phyloP scores from a whole-genome alignment of 2,797 vertebrate species.

The Odontamblyopus lacepedii region DNA sequence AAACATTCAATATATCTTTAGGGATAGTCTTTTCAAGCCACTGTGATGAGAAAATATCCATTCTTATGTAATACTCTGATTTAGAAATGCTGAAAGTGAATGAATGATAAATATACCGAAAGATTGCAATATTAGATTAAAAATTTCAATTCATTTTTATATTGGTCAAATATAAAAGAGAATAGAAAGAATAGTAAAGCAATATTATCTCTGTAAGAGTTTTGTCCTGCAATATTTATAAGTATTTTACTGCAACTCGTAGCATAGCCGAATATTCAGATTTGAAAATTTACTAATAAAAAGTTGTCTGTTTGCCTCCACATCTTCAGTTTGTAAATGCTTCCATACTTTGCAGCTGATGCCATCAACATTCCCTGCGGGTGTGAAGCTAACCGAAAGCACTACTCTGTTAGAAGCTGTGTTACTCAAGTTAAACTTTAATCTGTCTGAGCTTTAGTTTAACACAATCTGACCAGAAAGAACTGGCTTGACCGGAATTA shows the following conservation, averaged over 20 bases:
- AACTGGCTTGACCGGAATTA: too few relatives aligned
- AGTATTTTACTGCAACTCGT: neutral
- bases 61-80: neutral
- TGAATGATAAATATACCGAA: neutral
- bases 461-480: too few relatives aligned
- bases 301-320: neutral
- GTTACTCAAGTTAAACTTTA: too few relatives aligned
- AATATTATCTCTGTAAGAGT: neutral
- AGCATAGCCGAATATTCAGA: neutral
- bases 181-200: too few relatives aligned
- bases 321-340: neutral
- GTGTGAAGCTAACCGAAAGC: too few relatives aligned
- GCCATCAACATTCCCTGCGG: too few relatives aligned
- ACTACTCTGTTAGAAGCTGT: too few relatives aligned
- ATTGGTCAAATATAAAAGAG: too few relatives aligned
- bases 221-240: neutral
- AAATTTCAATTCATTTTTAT: neutral
- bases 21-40: neutral
- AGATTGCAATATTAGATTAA: neutral
- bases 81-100: neutral
- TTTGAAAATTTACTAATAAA: neutral
- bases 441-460: too few relatives aligned
- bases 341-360: too few relatives aligned
- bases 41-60: constrained; percentile 4
- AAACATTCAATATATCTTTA: neutral